phyloP scores from a whole-genome alignment of 1,140 invertebrate genomes.

The Drosophila nannoptera region DNA sequence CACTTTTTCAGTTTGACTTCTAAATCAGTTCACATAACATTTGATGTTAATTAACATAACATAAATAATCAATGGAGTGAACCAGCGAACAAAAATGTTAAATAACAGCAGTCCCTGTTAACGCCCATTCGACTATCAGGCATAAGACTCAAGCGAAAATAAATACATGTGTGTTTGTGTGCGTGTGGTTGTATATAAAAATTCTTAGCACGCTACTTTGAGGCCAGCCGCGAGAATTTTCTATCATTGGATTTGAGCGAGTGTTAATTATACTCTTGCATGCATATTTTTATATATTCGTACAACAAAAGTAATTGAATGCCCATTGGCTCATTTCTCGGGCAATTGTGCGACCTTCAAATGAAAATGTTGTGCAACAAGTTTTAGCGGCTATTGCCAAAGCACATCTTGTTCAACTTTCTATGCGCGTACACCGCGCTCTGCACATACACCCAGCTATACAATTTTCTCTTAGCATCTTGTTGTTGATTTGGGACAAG shows the following conservation, averaged over 20 bases:
- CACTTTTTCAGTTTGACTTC: too few relatives aligned
- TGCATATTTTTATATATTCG: not conserved
- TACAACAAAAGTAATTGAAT: slow-evolving; percentile 35
- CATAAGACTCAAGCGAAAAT: slow-evolving; percentile 29
- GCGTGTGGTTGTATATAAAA: not conserved
- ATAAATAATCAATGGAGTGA: not conserved
- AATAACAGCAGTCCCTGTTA: not conserved
- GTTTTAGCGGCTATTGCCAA: slow-evolving; percentile 44
- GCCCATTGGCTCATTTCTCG: slow-evolving; percentile 27
- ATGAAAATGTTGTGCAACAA: slow-evolving; percentile 67
- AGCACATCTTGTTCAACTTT: slow-evolving; percentile 33
- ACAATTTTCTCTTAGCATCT: slow-evolving; percentile 28
- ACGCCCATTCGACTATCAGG: too few relatives aligned
- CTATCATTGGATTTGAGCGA: not conserved
- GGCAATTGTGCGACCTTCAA: slow-evolving; percentile 56
- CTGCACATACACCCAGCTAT: not conserved
- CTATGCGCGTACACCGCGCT: slow-evolving; percentile 4
- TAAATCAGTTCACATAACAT: too few relatives aligned
- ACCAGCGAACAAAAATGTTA: slow-evolving; percentile 6
- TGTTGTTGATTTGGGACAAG: slow-evolving; percentile 62
- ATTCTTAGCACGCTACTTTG: slow-evolving; percentile 29
- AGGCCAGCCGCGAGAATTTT: not conserved
- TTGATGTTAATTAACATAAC: not conserved
- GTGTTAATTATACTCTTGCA: slow-evolving; percentile 14
- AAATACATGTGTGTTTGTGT: not conserved